Percentiles rank a stretch among this genome's conserved stretches.
Evolutionary conservation across 2,888 invertebrate genomes (phyloP).

Genomic region (Watsonalla binaria): DNA sequence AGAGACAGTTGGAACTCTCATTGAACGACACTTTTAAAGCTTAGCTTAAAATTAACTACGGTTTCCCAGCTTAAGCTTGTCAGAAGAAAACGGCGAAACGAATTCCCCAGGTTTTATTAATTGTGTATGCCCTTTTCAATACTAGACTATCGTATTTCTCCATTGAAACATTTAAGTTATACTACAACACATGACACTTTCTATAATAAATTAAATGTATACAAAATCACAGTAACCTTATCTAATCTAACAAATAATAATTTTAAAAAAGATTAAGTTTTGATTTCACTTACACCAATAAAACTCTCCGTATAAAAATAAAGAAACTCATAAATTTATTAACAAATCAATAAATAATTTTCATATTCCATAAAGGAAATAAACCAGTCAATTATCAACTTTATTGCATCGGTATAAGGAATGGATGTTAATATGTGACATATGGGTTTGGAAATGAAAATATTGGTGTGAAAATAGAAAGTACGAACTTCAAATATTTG

Average conservation of each 20-base stretch:
- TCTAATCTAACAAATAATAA: conserved; percentile 42
- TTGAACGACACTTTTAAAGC: too few species aligned
- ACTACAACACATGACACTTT: conserved; percentile 23
- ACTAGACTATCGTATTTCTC: background rate
- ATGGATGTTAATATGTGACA: conserved; percentile 14
- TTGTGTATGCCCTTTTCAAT: background rate
- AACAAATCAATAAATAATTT: conserved; percentile 65
- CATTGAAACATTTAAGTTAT: background rate
- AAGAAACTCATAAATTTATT: conserved; percentile 64
- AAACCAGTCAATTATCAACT: conserved; percentile 14
- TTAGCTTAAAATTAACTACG: too few species aligned
- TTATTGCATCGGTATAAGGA: conserved; percentile 12
- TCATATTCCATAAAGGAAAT: conserved; percentile 8
- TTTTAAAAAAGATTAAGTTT: conserved; percentile 23
- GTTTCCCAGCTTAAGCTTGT: too few species aligned
- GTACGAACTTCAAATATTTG: conserved; percentile 14
- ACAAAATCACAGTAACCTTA: conserved; percentile 34
- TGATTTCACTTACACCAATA: conserved; percentile 49
- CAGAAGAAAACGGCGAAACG: too few species aligned
- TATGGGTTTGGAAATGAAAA: conserved; percentile 36
- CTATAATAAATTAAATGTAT: conserved; percentile 38
- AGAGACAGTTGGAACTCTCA: too few species aligned
- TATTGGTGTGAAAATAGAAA: conserved; percentile 65
- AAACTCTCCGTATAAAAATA: conserved; percentile 35
- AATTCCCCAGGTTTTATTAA: too few species aligned